A percentile compares a stretch with the other conserved stretches of the same genome.
Evolutionary conservation across 2,797 vertebrate genomes (phyloP).

Genomic region (Cuniculus paca): DNA sequence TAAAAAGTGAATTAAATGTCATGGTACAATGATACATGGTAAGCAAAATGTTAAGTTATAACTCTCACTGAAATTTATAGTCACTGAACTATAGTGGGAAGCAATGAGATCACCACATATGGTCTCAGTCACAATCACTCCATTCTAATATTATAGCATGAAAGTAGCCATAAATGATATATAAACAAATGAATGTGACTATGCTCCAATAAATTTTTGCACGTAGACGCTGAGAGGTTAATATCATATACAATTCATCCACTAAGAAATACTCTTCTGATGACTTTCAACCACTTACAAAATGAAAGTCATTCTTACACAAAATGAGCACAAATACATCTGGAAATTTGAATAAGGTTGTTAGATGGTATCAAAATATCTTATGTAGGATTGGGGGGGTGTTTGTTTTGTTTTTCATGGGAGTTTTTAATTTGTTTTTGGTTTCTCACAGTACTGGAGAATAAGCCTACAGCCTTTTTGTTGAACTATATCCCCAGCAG

Average conservation of each 20-base stretch:
- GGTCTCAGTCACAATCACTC: background rate
- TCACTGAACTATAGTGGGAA: background rate
- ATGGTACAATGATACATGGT: background rate
- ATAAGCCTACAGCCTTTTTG: no score
- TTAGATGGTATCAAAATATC: background rate
- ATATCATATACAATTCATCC: background rate
- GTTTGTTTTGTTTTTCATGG: no score
- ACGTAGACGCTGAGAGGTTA: background rate
- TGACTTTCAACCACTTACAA: constrained; percentile 33
- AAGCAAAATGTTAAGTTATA: constrained; percentile 4
- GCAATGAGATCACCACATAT: background rate
- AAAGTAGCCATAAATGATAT: background rate
- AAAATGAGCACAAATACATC: constrained; percentile 8
- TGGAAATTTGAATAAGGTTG: background rate
- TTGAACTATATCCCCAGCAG: no score
- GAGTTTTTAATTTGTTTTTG: no score
- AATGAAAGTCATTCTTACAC: background rate
- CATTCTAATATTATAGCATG: background rate
- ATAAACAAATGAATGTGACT: background rate
- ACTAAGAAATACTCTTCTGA: background rate
- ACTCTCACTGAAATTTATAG: background rate
- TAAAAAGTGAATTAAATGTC: constrained; percentile 47
- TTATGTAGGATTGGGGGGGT: no score
- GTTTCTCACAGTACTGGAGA: no score
- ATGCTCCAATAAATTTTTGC: background rate